Conservation (phyloP, 2,113 vertebrate genomes). For the Chaetorhynchus papuensis region DNA sequence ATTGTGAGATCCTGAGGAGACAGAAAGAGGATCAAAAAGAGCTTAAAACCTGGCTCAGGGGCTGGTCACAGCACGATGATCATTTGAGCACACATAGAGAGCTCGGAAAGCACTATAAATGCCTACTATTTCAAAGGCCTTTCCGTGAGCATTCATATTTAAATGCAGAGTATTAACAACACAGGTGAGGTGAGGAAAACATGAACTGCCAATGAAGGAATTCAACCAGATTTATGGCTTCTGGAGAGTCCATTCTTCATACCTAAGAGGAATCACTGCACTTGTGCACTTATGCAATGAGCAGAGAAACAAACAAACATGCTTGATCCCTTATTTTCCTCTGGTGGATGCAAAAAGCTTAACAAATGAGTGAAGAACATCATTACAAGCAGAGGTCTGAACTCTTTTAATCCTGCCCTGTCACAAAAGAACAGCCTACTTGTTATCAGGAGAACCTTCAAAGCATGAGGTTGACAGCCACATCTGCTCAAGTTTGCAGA, state of each 20-base stretch:
- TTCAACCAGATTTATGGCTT: not conserved
- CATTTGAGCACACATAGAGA: not conserved
- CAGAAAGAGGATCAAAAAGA: conserved; percentile 56
- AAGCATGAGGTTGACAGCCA: not conserved
- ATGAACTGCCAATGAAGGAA: not conserved
- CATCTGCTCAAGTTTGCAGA: not conserved
- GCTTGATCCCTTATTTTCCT: not conserved
- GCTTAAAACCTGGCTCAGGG: not conserved
- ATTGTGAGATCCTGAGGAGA: conserved; percentile 88
- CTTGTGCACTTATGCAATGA: not conserved
- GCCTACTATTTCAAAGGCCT: not conserved
- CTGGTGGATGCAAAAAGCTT: not conserved
- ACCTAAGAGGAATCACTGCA: not conserved
- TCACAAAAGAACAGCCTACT: not conserved
- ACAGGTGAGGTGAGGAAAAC: not conserved
- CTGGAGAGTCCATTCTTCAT: not conserved
- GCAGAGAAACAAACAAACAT: not conserved
- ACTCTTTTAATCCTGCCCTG: not conserved
- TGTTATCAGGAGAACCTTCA: not conserved
- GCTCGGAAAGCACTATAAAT: not conserved
- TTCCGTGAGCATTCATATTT: not conserved
- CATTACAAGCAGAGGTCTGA: not conserved
- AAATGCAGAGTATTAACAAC: not conserved
- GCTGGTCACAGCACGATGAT: not conserved
- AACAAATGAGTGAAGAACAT: not conserved